Evolutionary conservation across 2,888 invertebrate genomes (phyloP).

Genomic region (Lochmaea crataegi): DNA sequence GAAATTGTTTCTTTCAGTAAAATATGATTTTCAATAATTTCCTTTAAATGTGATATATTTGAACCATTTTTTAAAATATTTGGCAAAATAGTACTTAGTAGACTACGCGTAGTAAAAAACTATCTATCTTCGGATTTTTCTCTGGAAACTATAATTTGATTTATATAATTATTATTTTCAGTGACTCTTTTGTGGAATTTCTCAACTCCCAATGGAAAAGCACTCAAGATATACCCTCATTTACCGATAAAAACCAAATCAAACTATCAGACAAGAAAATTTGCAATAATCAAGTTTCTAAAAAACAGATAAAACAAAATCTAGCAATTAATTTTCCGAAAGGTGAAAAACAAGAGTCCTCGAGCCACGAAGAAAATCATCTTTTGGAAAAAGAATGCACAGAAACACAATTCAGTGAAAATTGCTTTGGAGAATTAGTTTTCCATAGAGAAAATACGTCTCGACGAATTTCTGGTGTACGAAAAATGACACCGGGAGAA

Average conservation of each 20-base stretch:
- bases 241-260: neutral
- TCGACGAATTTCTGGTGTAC: constrained; percentile 20
- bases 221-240: neutral
- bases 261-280: neutral
- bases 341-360: constrained; percentile 20
- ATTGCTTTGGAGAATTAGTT: constrained; percentile 32
- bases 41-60: too few species aligned
- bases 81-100: too few species aligned
- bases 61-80: too few species aligned
- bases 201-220: constrained; percentile 17
- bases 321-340: constrained; percentile 12
- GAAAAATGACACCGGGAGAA: constrained; percentile 31
- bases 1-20: too few species aligned
- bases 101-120: too few species aligned
- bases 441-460: constrained; percentile 22
- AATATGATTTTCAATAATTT: too few species aligned
- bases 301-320: neutral
- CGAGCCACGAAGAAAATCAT: neutral
- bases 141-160: neutral
- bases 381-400: constrained; percentile 19
- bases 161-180: neutral
- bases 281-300: neutral
- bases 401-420: constrained; percentile 28
- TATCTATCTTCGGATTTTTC: too few species aligned
- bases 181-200: constrained; percentile 15